These are phyloP conservation scores for Montipora cactus DNA, from an alignment of 64 coral and sea anemone species.

Conservation along the genomic window DNA sequence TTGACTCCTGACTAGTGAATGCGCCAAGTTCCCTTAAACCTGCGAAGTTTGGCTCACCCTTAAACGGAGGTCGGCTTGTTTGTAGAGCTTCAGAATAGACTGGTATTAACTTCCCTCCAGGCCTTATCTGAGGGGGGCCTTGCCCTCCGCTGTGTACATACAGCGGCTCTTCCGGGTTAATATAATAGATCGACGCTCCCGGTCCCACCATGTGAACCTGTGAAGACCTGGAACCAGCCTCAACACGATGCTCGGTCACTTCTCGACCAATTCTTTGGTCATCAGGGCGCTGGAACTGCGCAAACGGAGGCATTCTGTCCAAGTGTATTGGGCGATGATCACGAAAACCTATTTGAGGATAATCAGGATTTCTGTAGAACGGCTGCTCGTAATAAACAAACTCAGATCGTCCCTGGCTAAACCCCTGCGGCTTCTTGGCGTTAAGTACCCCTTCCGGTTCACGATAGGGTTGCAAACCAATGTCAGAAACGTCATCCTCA, in stretches of 20 bases:
- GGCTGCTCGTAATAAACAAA: background rate
- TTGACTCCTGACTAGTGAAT: background rate
- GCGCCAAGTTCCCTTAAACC: background rate
- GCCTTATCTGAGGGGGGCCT: background rate
- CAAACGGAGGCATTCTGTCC: background rate
- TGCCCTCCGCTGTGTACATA: constrained; percentile 4
- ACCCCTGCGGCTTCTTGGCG: background rate
- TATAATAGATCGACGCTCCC: background rate
- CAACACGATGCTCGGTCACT: background rate
- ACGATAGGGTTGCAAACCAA: background rate
- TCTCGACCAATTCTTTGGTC: background rate
- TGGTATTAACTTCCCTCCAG: background rate
- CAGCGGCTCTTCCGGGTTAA: constrained; percentile 15
- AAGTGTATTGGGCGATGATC: background rate
- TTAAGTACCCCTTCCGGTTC: background rate
- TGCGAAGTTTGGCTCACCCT: background rate
- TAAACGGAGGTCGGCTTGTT: background rate
- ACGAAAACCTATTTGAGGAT: background rate
- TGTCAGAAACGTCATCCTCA: background rate
- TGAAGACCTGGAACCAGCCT: background rate
- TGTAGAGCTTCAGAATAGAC: background rate
- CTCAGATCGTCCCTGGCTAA: background rate
- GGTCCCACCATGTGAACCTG: constrained; percentile 32
- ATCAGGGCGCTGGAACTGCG: background rate
- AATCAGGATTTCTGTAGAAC: background rate